phyloP scores from a whole-genome alignment of 2,888 invertebrate genomes.

The Scaptomyza parva region DNA sequence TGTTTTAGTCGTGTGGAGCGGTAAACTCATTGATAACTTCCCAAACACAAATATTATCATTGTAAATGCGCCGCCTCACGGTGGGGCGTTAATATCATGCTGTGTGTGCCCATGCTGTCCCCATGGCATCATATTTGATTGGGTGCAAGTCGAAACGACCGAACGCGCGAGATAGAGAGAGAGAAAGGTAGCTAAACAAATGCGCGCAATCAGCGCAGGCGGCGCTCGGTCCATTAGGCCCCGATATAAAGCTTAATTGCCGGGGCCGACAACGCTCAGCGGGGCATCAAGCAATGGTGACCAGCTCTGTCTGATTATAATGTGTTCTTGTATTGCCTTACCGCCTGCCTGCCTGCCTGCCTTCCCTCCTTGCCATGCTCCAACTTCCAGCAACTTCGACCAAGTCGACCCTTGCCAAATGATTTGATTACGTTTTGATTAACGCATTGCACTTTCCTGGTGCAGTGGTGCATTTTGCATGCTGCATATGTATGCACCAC shows the following conservation, averaged over 20 bases:
- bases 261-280: conserved; percentile 82
- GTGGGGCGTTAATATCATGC: conserved; percentile 83
- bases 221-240: conserved; percentile 84
- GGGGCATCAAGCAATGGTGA: conserved; percentile 67
- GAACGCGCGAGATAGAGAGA: conserved; percentile 4
- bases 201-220: conserved; percentile 82
- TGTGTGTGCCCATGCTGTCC: conserved; percentile 77
- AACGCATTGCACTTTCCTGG: conserved; percentile 75
- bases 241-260: conserved; percentile 85
- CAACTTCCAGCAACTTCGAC: too few relatives aligned
- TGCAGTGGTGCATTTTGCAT: conserved; percentile 67
- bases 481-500: conserved; percentile 64
- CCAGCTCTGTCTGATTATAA: conserved; percentile 63
- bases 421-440: conserved; percentile 80
- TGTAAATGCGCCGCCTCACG: conserved; percentile 80
- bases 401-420: conserved; percentile 73
- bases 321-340: conserved; percentile 37
- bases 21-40: conserved; percentile 74
- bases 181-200: conserved; percentile 73
- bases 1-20: conserved; percentile 45
- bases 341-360: conserved; percentile 4
- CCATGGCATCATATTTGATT: conserved; percentile 75
- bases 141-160: conserved; percentile 46
- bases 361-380: neutral
- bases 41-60: conserved; percentile 78